phyloP scores from a whole-genome alignment of 2,888 invertebrate species.

The Drosophila picticornis region DNA sequence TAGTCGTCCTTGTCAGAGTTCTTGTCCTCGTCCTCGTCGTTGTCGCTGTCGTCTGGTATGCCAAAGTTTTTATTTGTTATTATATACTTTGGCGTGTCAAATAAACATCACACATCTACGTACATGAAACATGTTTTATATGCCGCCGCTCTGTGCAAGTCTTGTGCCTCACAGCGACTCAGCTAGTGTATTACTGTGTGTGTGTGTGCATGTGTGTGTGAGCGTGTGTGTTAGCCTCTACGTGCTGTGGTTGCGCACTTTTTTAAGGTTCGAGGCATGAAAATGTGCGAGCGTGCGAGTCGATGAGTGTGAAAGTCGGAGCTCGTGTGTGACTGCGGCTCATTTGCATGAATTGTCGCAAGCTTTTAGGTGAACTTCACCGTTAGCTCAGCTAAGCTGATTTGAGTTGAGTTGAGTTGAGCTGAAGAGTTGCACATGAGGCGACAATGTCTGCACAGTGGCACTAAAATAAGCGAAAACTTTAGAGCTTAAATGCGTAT shows the following conservation, averaged over 20 bases:
- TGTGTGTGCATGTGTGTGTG: not conserved
- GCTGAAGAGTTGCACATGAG: constrained; percentile 31
- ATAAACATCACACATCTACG: constrained; percentile 82
- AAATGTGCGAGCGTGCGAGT: constrained; percentile 20
- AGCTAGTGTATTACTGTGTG: constrained; percentile 9
- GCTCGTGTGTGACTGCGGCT: constrained; percentile 68
- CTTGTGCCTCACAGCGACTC: not conserved
- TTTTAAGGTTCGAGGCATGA: constrained; percentile 58
- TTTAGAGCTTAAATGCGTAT: not conserved
- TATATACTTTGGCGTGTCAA: constrained; percentile 82
- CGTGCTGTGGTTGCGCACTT: constrained; percentile 79
- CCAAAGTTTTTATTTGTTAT: constrained; percentile 81
- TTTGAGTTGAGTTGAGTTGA: constrained; percentile 32
- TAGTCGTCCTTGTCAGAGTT: constrained; percentile 42
- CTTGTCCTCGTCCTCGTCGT: constrained; percentile 17
- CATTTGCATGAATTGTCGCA: constrained; percentile 81
- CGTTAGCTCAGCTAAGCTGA: constrained; percentile 31
- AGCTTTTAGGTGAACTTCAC: constrained; percentile 75
- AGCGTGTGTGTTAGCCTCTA: constrained; percentile 38
- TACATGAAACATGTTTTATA: constrained; percentile 80
- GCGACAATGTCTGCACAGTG: constrained; percentile 52
- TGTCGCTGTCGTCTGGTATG: constrained; percentile 47
- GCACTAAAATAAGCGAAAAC: not conserved
- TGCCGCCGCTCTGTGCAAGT: constrained; percentile 40
- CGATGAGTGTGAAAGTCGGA: constrained; percentile 41